Evolutionary conservation across 2,888 invertebrate genomes (phyloP).

Genomic region (Meta bourneti): DNA sequence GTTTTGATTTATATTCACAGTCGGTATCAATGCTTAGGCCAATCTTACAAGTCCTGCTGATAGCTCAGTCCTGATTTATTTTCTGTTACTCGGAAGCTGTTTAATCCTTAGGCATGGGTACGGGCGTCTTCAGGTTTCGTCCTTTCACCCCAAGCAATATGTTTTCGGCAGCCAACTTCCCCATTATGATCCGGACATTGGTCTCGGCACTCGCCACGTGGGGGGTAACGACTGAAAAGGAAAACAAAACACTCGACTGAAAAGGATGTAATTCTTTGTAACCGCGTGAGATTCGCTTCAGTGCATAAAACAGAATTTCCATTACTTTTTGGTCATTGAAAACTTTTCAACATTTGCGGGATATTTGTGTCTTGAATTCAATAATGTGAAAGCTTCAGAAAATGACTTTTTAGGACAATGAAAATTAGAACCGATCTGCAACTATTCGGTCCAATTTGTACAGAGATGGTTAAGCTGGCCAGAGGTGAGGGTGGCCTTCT

Average conservation of each 20-base stretch:
- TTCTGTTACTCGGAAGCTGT: neutral
- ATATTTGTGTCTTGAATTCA: no score
- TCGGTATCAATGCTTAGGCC: no score
- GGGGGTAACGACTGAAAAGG: constrained; percentile 80
- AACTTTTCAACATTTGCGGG: no score
- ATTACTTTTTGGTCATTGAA: no score
- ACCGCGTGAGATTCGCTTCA: neutral
- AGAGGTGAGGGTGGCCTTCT: no score
- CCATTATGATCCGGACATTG: constrained; percentile 50
- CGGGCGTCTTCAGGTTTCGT: constrained; percentile 51
- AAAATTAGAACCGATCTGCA: no score
- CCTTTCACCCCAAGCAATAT: constrained; percentile 50
- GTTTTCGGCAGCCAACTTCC: constrained; percentile 60
- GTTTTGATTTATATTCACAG: neutral
- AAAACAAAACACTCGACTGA: neutral
- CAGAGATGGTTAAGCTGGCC: no score
- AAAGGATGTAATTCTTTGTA: neutral
- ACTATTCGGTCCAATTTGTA: no score
- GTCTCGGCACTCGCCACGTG: constrained; percentile 69
- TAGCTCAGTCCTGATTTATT: neutral
- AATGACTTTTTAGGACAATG: no score
- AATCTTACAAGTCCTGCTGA: no score
- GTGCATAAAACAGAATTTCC: no score
- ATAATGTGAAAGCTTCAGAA: no score
- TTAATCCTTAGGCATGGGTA: constrained; percentile 25